Percentiles rank a stretch among this genome's conserved stretches.
These are phyloP conservation scores for Leptopilina myrica DNA, from an alignment of 2,888 invertebrate species.

Conservation along the genomic window DNA sequence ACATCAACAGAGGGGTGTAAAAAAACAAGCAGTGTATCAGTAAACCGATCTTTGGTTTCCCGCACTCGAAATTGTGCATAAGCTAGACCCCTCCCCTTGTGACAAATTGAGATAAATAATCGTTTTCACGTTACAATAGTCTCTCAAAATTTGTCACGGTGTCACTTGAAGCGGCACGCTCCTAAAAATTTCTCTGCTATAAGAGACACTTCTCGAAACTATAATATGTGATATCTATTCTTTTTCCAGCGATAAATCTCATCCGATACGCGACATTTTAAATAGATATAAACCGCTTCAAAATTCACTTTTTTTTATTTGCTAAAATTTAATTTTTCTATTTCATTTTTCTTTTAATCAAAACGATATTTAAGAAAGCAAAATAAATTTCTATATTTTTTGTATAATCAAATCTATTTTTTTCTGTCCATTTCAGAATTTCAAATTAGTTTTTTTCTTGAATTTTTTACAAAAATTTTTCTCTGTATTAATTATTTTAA, in stretches of 20 bases:
- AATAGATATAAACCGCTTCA: not conserved
- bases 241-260: not conserved
- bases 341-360: no score
- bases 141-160: constrained; percentile 68
- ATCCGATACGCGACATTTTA: not conserved
- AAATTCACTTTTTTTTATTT: not conserved
- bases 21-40: constrained; percentile 29
- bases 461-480: no score
- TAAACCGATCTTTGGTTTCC: constrained; percentile 43
- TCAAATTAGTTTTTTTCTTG: no score
- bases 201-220: constrained; percentile 27
- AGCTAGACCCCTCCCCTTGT: constrained; percentile 50
- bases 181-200: constrained; percentile 20
- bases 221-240: not conserved
- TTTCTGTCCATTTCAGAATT: no score
- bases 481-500: no score
- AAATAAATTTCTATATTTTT: no score
- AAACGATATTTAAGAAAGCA: no score
- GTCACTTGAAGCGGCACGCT: constrained; percentile 64
- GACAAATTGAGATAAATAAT: constrained; percentile 75
- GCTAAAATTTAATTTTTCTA: no score
- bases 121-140: constrained; percentile 66
- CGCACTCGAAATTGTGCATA: constrained; percentile 42
- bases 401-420: no score
- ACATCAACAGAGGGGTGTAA: constrained; percentile 2